Evolutionary conservation across 2,888 invertebrate genomes (phyloP).

Genomic region (Tetragnatha montana): DNA sequence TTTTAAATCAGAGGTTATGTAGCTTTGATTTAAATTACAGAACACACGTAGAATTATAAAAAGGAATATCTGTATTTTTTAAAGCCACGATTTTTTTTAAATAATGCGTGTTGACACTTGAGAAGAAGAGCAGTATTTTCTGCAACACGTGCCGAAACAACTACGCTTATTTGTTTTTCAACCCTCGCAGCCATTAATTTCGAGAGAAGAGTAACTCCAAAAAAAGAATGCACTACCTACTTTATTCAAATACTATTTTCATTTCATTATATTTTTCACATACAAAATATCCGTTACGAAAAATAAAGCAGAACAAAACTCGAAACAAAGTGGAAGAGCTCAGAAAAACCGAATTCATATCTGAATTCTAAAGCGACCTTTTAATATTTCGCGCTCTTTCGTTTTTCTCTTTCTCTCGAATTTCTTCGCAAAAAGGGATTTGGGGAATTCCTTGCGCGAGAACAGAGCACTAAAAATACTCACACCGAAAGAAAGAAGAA

Average conservation of each 20-base stretch:
- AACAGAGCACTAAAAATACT: background rate
- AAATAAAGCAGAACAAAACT: background rate
- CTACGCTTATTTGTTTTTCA: no score
- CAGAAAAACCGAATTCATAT: background rate
- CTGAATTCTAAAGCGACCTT: background rate
- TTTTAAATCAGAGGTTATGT: no score
- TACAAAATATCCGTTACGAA: background rate
- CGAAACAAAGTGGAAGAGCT: background rate
- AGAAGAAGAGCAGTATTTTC: no score
- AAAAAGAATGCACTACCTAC: background rate
- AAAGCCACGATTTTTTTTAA: no score
- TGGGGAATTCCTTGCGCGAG: background rate
- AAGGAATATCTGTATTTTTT: no score
- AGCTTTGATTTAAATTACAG: no score
- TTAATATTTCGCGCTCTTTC: background rate
- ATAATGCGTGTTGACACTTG: no score
- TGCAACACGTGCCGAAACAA: no score
- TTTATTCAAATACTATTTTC: background rate
- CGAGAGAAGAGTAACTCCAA: background rate
- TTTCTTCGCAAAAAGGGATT: background rate
- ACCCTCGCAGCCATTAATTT: background rate
- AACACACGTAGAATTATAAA: no score
- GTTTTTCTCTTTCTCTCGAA: background rate
- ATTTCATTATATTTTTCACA: background rate
- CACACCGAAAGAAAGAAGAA: background rate